Evolutionary conservation across 2,797 vertebrate genomes (phyloP), one percentile per base, ranked within the genome.

Genomic region (Tarsius wallacei): DNA sequence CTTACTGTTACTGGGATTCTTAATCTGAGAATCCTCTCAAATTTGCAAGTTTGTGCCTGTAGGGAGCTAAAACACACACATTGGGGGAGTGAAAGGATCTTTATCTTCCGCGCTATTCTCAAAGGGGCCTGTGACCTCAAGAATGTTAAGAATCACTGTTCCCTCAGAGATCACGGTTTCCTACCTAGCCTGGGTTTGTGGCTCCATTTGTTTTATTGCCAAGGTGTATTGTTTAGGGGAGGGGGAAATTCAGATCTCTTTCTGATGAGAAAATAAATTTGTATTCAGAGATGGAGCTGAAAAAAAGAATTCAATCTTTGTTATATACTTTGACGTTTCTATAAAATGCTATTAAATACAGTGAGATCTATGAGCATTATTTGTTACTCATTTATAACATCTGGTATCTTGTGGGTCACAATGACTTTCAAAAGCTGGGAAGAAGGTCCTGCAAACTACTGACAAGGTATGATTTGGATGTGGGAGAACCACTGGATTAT

Each of bases 261-360:
- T 80, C 42, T 80, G 21, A 10, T 63, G 53, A 78, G 86, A 85
- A 85, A 90, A 66, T 64, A 28, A 78, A n/a, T 93, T 93, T 91
- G 14, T 96, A 5, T 73, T 73, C 83, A 82, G 64, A 91, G 57
- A 59, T 26, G 1, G 19, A 94, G 4, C 51, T 78, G 57, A 80
- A 87, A 93, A 93, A 42, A 93, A 94, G 59, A 94, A 83, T 88
- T 96, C 57, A 49, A 11, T 26, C 26, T 94, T 80, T 68, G 31
- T 82, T 91, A 70, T 94, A 63, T 77, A 42, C 31, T 21, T 4
- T 76, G 19, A 33, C 5, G 16, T 91, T 90, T 61, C 51, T 47
- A 33, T 71, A 77, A 76, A 85, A 61, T 89, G 83, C 51, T 70
- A 28, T 64, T 96, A 26, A 84, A 77, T 21, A 4, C 22, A n/a